Conservation (phyloP, 2,797 vertebrate genomes). For the Cephalopachus bancanus region DNA sequence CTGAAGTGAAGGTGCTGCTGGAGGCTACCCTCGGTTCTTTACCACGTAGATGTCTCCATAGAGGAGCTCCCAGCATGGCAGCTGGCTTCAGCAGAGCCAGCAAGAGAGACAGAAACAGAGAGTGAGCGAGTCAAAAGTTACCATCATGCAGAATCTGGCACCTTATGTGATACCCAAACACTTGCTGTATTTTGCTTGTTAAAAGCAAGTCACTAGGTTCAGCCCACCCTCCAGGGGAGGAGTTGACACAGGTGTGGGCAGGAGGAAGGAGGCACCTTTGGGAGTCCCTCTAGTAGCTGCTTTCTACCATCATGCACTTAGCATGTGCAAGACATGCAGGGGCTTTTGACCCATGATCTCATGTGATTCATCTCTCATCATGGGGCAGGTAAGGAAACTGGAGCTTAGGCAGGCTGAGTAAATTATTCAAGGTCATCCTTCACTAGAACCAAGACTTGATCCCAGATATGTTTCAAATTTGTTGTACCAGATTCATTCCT, state of each 20-base stretch:
- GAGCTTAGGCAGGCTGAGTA: not conserved
- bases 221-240: too few relatives aligned
- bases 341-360: too few relatives aligned
- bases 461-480: not conserved
- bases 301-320: too few relatives aligned
- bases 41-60: accelerated
- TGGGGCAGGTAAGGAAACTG: not conserved
- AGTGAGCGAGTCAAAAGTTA: not conserved
- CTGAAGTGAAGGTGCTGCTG: not conserved
- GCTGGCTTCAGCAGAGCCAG: not conserved
- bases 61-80: not conserved
- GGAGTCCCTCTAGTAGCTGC: too few relatives aligned
- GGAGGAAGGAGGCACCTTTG: too few relatives aligned
- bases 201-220: too few relatives aligned
- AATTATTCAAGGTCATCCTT: not conserved
- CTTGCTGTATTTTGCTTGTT: not conserved
- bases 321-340: too few relatives aligned
- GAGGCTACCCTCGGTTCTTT: not conserved
- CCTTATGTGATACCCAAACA: too few relatives aligned
- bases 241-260: too few relatives aligned
- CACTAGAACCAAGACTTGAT: not conserved
- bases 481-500: not conserved
- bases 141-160: too few relatives aligned
- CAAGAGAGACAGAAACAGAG: not conserved
- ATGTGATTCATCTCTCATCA: not conserved